These are phyloP conservation scores for Scopus umbretta DNA, from an alignment of 2,113 vertebrate species.

Conservation along the genomic window DNA sequence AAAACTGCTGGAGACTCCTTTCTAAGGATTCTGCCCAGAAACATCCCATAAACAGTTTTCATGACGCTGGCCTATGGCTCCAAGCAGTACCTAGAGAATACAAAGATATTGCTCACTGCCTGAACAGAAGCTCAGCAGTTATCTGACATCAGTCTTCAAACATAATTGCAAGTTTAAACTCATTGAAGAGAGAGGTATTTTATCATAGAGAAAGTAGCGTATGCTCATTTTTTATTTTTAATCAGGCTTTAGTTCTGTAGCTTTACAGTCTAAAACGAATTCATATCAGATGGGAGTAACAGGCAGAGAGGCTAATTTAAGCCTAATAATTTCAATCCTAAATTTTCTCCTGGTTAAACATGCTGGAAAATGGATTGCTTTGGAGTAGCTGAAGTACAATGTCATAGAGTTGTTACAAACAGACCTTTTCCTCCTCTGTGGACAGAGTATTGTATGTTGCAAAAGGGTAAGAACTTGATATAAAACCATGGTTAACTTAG, in stretches of 20 bases:
- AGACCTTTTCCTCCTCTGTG: background rate
- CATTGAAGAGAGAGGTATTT: background rate
- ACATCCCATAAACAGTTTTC: background rate
- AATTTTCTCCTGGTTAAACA: background rate
- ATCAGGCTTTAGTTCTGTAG: background rate
- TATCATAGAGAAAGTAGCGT: background rate
- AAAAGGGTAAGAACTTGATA: background rate
- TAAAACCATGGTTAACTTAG: background rate
- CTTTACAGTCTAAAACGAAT: background rate
- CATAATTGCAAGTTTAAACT: background rate
- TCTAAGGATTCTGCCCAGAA: background rate
- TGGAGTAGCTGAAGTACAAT: background rate
- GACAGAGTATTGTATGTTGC: background rate
- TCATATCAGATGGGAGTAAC: background rate
- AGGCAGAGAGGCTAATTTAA: background rate
- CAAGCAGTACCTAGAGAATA: background rate
- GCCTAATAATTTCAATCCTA: background rate
- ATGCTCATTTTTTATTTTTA: background rate
- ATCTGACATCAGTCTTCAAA: background rate
- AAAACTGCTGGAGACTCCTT: background rate
- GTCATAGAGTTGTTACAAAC: background rate
- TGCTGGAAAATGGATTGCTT: background rate
- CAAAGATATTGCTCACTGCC: background rate
- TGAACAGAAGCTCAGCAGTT: background rate
- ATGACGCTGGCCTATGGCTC: background rate